Evolutionary conservation across 2,888 invertebrate genomes (phyloP), one percentile per base, ranked within the genome.

Genomic region (Spisula subtruncata): DNA sequence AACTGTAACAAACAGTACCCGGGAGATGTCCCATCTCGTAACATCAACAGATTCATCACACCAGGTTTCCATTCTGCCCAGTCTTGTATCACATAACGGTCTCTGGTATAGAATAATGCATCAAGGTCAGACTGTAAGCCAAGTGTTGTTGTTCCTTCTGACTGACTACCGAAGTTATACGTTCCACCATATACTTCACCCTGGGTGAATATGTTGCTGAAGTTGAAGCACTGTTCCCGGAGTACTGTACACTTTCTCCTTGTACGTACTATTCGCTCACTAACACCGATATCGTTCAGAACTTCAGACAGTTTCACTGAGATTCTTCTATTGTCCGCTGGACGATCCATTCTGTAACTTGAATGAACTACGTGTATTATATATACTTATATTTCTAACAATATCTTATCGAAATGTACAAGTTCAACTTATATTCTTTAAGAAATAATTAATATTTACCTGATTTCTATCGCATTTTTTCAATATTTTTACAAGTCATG

Each of bases 21-120:
- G 18, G 54, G 54, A 6, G 54, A 54, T 6, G 54, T 54, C 54
- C 14, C 54, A 20, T 54, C 54, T 54, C 20, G 54, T 20, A 54
- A 4, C 54, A 54, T 20, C 54, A 54, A 54, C 20, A 54, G 12
- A 71, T 84, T 84, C 10, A 0, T 12, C 25, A 35, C 35, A 48
- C 84, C 84, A 29, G 25, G 75, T 48, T 71, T n/a, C 84, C 84
- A 84, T n/a, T 84, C 84, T 20, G 46, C 18, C 84, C 66, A 84
- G 29, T 66, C 84, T 71, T 71, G 75, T 32, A 84, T 66, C 48
- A 84, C 71, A 71, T 66, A n/a, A 4, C 0, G 0, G 32, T 8
- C 0, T 25, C n/a, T 41, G 8, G 20, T 8, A 84, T 46, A 25
- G 1, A 56, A 0, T 10, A 83, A 25, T 18, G 0, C 0, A 56